Conservation (phyloP, 2,797 vertebrate genomes). For the Pipistrellus nathusii region DNA sequence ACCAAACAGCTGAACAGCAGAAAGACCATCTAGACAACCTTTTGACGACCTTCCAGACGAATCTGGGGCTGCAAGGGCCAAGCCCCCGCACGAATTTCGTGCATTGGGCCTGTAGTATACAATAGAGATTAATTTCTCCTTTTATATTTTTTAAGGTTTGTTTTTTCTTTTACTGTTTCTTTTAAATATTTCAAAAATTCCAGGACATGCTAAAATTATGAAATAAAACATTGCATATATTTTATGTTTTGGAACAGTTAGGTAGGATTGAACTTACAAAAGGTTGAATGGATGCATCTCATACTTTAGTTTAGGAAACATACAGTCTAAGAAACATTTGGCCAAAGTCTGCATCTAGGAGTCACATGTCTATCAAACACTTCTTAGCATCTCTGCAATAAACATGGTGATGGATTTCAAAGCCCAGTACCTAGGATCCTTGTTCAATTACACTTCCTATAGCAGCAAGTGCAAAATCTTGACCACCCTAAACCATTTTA, state of each 20-base stretch:
- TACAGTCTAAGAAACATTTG: background rate
- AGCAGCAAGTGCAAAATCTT: background rate
- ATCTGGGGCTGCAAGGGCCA: no score
- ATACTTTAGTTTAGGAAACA: background rate
- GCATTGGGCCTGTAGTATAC: background rate
- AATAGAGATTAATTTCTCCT: background rate
- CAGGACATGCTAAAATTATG: background rate
- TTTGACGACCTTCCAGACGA: no score
- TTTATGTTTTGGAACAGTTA: background rate
- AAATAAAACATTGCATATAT: background rate
- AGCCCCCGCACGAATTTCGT: no score
- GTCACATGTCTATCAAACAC: background rate
- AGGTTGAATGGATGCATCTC: background rate
- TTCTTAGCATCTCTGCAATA: no score
- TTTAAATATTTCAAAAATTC: background rate
- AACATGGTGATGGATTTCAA: background rate
- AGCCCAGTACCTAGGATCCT: background rate
- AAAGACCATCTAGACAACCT: no score
- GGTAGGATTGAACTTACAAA: background rate
- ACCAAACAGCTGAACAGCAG: no score
- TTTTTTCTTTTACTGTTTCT: background rate
- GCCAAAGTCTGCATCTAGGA: background rate
- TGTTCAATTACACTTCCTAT: background rate
- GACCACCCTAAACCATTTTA: background rate
- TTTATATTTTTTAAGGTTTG: background rate